These are phyloP conservation scores for Thysanoteuthis rhombus DNA, from an alignment of 2,888 invertebrate genomes.

Conservation along the genomic window DNA sequence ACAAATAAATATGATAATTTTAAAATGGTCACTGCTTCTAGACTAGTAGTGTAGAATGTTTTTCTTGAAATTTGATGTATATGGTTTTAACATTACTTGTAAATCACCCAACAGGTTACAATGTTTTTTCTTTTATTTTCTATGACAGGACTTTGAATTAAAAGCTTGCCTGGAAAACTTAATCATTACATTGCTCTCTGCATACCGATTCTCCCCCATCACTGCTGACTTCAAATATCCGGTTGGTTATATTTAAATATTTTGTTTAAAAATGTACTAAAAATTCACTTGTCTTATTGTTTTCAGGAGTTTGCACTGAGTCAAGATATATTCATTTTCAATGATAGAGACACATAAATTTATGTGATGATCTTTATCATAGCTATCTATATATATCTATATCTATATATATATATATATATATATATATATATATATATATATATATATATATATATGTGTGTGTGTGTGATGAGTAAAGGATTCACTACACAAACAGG, in stretches of 20 bases:
- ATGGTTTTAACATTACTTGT: not conserved
- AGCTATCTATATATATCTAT: not conserved
- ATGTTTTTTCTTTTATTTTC: not conserved
- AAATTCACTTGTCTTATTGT: too few relatives aligned
- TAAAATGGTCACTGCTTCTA: too few relatives aligned
- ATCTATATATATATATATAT: not conserved
- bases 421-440: not conserved
- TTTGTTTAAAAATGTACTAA: too few relatives aligned
- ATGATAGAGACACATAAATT: too few relatives aligned
- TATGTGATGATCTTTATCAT: not conserved
- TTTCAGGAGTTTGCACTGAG: too few relatives aligned
- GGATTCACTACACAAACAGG: too few relatives aligned
- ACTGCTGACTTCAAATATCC: conserved; percentile 70
- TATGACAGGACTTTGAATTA: conserved; percentile 72
- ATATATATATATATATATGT: not conserved
- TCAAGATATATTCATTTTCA: too few relatives aligned
- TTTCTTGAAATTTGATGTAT: too few relatives aligned
- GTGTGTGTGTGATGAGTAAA: not conserved
- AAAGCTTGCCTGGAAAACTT: conserved; percentile 75
- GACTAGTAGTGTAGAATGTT: too few relatives aligned
- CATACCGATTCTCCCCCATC: conserved; percentile 74
- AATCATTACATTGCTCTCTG: conserved; percentile 74
- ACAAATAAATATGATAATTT: too few relatives aligned
- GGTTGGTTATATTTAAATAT: conserved; percentile 44
- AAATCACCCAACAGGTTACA: not conserved